Base-by-base conservation (phyloP, 2,888 invertebrate species). In the Morinoia aosen region DNA sequence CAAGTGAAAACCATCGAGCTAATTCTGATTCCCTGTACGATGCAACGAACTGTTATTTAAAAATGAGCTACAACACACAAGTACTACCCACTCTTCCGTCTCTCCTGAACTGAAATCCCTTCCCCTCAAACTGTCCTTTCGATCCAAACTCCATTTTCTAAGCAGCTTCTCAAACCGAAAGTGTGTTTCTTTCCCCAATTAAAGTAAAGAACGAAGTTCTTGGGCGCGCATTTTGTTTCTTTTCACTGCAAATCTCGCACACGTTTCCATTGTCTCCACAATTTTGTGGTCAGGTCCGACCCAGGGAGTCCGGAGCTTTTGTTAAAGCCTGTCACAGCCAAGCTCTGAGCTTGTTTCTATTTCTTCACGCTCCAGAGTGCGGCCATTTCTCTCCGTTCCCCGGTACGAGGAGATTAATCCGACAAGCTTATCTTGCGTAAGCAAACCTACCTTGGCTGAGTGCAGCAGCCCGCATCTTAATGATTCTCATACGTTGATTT, bases 311-410 rank as follows among this genome's bases (percentile, higher is more conserved):
- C 33, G 76, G 76, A 33, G 76, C 76, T 76, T 76, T 76, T 25
- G 76, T 76, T 76, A 76, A 76, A 76, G 76, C 76, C 76, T 76
- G 76, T 76, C 76, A 76, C 76, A 76, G 76, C 76, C 76, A 76
- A 76, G 76, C 76, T 76, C 76, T 76, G 76, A 76, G 76, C 76
- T 76, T 76, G 76, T 76, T 76, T 76, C 76, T 76, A 33, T 8
- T 76, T 33, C 76, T 76, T 76, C 76, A 76, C 76, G 76, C 76
- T 76, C 25, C 76, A 76, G 25, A 76, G 25, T 76, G 76, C 76
- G 76, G 25, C 8, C 76, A 33, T 76, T 76, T 76, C 33, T 76
- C 76, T 76, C 25, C 76, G 76, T 33, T 76, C 33, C 76, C 61
- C 61, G 19, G 14, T 19, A 61, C 61, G 8, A 76, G 25, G 76